Conservation (phyloP, 2,797 vertebrate species). For the Malurus splendens region DNA sequence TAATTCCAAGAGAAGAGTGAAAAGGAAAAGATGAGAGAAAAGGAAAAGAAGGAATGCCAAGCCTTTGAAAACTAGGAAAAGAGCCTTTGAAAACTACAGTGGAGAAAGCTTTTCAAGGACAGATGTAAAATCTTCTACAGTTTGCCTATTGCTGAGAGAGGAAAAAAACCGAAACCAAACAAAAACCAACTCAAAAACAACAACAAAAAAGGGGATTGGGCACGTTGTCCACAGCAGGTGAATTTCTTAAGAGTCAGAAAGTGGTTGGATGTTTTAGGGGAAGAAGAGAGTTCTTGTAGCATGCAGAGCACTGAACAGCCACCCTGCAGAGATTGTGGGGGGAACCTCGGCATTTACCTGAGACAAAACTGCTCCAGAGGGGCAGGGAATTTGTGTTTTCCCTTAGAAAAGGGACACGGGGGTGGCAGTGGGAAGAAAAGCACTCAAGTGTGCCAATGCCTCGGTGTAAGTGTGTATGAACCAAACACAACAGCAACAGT, state of each 20-base stretch:
- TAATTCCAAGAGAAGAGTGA: neutral
- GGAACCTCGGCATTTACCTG: neutral
- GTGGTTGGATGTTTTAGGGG: neutral
- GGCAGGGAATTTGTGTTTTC: neutral
- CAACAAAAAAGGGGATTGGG: accelerated
- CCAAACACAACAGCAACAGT: neutral
- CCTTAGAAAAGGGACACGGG: neutral
- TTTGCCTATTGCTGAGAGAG: neutral
- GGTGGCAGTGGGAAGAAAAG: neutral
- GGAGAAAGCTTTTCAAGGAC: neutral
- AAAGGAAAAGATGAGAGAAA: neutral
- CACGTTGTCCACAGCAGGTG: neutral
- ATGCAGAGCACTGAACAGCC: neutral
- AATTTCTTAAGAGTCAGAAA: neutral
- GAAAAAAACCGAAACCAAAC: neutral
- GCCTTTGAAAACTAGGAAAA: neutral
- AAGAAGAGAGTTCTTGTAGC: neutral
- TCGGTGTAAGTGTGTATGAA: neutral
- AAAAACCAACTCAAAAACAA: too few species aligned
- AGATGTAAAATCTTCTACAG: neutral
- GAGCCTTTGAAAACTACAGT: neutral
- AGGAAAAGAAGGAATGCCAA: neutral
- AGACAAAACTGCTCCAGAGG: neutral
- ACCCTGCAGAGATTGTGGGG: neutral
- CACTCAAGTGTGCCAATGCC: accelerated